Percentiles rank a stretch among this genome's conserved stretches.
These are phyloP conservation scores for Nemapogon koenigi DNA, from an alignment of 2,888 invertebrate genomes.

Conservation along the genomic window DNA sequence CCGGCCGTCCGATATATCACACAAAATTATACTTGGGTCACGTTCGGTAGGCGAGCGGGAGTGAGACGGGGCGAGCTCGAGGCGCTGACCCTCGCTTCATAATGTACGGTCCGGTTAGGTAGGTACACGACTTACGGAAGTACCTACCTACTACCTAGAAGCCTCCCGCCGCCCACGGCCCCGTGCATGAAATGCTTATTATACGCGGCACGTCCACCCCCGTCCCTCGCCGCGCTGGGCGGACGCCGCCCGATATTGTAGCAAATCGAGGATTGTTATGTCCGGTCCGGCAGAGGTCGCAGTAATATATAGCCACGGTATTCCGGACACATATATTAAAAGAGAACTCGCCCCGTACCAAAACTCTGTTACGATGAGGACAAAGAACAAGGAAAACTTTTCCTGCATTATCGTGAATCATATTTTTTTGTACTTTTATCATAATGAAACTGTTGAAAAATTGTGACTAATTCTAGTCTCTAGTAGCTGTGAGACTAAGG, in stretches of 20 bases:
- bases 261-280: constrained; percentile 67
- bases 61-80: constrained; percentile 50
- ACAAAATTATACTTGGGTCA: constrained; percentile 54
- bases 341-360: constrained; percentile 62
- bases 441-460: too few species aligned
- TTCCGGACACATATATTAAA: constrained; percentile 67
- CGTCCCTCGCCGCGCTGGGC: constrained; percentile 33
- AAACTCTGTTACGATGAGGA: constrained; percentile 63
- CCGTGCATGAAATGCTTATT: constrained; percentile 70
- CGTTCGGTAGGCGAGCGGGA: constrained; percentile 43
- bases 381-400: constrained; percentile 64
- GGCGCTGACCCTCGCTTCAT: constrained; percentile 62
- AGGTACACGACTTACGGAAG: constrained; percentile 63
- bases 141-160: constrained; percentile 45
- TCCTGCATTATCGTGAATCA: too few species aligned
- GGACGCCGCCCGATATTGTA: constrained; percentile 59
- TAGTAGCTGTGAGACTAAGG: too few species aligned
- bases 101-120: constrained; percentile 67
- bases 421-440: too few species aligned
- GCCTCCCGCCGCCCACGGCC: constrained; percentile 44
- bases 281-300: constrained; percentile 65
- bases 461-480: too few species aligned
- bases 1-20: constrained; percentile 55
- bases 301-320: constrained; percentile 66
- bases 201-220: constrained; percentile 65